phyloP scores from a whole-genome alignment of 2,888 invertebrate species.

The Tuberolachnus salignus region DNA sequence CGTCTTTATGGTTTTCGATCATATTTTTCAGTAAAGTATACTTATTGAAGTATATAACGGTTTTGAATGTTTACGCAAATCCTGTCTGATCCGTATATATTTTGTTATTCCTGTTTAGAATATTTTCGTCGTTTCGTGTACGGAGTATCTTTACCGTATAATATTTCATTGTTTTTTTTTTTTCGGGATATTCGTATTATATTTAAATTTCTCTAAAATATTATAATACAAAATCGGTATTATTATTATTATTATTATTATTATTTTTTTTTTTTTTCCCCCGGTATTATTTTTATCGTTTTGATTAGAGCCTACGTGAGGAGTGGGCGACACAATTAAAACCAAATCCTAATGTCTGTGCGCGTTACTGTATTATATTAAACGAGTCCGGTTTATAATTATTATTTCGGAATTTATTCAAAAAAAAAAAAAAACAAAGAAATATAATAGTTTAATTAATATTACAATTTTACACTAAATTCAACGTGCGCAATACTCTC shows the following conservation, averaged over 20 bases:
- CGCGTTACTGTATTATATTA: not conserved
- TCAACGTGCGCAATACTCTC: no score
- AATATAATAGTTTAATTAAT: slow-evolving; percentile 29
- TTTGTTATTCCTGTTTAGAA: not conserved
- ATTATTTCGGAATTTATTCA: not conserved
- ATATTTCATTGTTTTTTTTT: not conserved
- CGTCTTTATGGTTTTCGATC: not conserved
- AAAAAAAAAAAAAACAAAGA: no score
- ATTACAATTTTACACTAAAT: not conserved
- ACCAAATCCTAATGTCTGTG: not conserved
- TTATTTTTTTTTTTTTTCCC: no score
- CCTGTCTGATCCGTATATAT: not conserved
- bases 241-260: no score
- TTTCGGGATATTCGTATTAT: no score
- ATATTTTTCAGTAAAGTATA: not conserved
- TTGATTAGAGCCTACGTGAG: not conserved
- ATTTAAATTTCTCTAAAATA: not conserved
- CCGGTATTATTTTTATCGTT: not conserved
- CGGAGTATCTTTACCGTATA: no score
- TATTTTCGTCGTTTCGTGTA: slow-evolving; percentile 5
- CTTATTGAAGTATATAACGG: not conserved
- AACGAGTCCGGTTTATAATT: not conserved
- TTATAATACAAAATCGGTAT: not conserved
- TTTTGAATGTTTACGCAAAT: not conserved
- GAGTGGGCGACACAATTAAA: slow-evolving; percentile 12